Evolutionary conservation across 2,888 invertebrate species (phyloP), one percentile per base, ranked within the genome.

Genomic region (Cheilosia pagana): DNA sequence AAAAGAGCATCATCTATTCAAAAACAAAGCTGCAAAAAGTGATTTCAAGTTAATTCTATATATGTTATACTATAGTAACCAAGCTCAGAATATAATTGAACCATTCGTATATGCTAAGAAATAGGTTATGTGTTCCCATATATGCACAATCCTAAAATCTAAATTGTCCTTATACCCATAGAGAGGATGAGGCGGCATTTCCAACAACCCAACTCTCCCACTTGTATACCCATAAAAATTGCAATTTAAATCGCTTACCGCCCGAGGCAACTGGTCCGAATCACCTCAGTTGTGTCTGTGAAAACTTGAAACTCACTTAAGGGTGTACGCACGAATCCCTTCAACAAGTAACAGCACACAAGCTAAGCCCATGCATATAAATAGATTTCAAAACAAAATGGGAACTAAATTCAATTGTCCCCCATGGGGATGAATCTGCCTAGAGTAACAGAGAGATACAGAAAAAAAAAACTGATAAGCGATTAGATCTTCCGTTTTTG

Each of bases 331-430:
- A 65, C 63, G 63, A 25, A 23, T 57, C 63, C 39, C 57, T 53
- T 53, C 65, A 48, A 48, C 25, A 55, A 23, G 45, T 39, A 35
- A 23, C 55, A 45, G 45, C 31, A 28, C 31, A 28, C 8, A 45
- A 19, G 16, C 19, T 48, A 74, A 57, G 48, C 5, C 74, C 74
- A 31, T 74, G 74, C 57, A 74, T 63, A 74, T 63, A 74, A 74
- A 74, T 65, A 74, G 48, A 48, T 74, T 65, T 74, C 45, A 57
- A 74, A 65, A 74, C 65, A 74, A 74, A 74, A 74, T 65, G 41
- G 63, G 55, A 65, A 74, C 57, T 57, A 48, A 74, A 74, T 74
- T 74, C 74, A 74, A 74, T 74, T 74, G 74, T 45, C 45, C 41
- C 35, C 48, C 55, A 48, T 8, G 41, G 45, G 45, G 52, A 25